Evolutionary conservation across 35 echinoderm and acorn worm species (phyloP).

Genomic region (Anneissia japonica): DNA sequence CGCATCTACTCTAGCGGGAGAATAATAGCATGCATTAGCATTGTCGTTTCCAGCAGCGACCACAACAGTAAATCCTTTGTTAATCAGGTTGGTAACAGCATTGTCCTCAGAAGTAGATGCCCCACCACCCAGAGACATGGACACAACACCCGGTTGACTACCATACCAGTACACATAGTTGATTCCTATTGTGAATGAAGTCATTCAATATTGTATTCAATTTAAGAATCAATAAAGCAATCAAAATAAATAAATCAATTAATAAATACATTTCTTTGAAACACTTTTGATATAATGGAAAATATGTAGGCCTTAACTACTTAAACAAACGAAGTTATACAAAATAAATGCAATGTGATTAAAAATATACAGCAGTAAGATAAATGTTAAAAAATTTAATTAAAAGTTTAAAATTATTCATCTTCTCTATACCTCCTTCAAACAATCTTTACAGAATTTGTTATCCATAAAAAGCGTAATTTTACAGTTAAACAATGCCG

Average conservation of each 20-base stretch:
- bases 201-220: no score
- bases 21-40: slow-evolving; percentile 36
- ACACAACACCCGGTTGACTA: slow-evolving; percentile 16
- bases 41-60: slow-evolving; percentile 38
- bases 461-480: no score
- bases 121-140: slow-evolving; percentile 60
- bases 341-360: neutral
- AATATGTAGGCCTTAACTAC: neutral
- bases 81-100: slow-evolving; percentile 24
- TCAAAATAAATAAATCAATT: neutral
- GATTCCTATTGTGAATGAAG: slow-evolving; percentile 34
- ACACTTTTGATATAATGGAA: neutral
- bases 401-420: neutral
- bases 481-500: no score
- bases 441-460: neutral
- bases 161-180: slow-evolving; percentile 22
- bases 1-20: slow-evolving; percentile 5
- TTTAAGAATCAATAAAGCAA: neutral
- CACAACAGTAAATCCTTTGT: slow-evolving; percentile 10
- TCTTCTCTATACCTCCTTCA: neutral
- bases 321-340: neutral
- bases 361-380: neutral
- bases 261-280: neutral
- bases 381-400: neutral
- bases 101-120: slow-evolving; percentile 17